phyloP scores from a whole-genome alignment of 2,888 invertebrate species.

The Ectobius pallidus region DNA sequence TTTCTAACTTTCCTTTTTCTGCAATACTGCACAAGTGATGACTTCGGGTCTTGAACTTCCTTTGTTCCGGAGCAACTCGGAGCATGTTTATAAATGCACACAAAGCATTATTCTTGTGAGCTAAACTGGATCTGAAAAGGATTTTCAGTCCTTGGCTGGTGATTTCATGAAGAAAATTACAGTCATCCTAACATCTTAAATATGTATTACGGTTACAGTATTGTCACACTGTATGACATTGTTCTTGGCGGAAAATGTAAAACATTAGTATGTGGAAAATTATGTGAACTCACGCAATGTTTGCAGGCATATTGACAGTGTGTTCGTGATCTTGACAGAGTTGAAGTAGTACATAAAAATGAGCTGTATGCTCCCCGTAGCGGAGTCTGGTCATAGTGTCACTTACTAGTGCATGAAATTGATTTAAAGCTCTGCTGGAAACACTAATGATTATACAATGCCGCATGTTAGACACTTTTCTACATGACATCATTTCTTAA shows the following conservation, averaged over 20 bases:
- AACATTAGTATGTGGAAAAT: not conserved
- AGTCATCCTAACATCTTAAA: too few relatives aligned
- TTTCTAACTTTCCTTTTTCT: too few relatives aligned
- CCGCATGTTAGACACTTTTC: too few relatives aligned
- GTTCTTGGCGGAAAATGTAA: not conserved
- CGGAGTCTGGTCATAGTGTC: not conserved
- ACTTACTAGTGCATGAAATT: conserved; percentile 3
- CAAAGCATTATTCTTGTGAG: too few relatives aligned
- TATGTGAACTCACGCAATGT: not conserved
- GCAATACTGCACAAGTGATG: too few relatives aligned
- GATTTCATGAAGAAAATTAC: too few relatives aligned
- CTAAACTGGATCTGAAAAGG: too few relatives aligned
- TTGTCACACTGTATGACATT: not conserved
- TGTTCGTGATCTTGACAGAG: not conserved
- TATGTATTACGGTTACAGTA: not conserved
- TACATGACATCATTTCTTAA: too few relatives aligned
- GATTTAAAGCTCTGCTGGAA: not conserved
- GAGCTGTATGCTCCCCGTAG: not conserved
- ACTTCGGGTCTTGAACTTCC: too few relatives aligned
- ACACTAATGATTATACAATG: not conserved
- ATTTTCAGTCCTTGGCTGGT: too few relatives aligned
- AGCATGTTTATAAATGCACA: too few relatives aligned
- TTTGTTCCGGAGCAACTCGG: too few relatives aligned
- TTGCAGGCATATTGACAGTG: not conserved
- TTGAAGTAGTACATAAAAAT: not conserved